Base-by-base conservation (phyloP, 2,888 invertebrate genomes). In the Melanostoma mellinum region DNA sequence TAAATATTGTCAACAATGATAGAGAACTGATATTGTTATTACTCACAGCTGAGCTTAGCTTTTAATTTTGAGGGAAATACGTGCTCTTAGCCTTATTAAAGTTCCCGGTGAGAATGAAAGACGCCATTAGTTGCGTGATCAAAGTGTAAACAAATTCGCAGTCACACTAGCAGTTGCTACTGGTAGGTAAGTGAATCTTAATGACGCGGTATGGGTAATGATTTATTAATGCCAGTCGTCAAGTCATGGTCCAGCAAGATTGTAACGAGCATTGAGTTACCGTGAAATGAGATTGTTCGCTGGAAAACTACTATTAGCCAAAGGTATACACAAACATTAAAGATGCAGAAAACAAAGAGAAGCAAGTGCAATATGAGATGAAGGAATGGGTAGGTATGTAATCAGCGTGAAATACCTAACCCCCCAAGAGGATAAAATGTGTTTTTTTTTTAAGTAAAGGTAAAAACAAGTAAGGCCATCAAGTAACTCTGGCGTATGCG, bases 141-240 rank as follows among this genome's bases (percentile, higher is more conserved):
- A 60, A 75, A 55, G 30, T 71, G 71, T 71, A 71, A 75, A 80
- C 80, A 80, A 58, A 48, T 9, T 3, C 30, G 1, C n/a, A 50
- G 38, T 63, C 80, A 80, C 52, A 48, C 8, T 3, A 33, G 1
- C n/a, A 50, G 38, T 63, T 63, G 38, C 38, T 63, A 20, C 38
- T 6, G 30, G 36, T 10, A n/a, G n/a, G n/a, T 61, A 30, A 20
- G 0, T n/a, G 6, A 10, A 30, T 9, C 38, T 2, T 3, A 3
- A 46, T 60, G 44, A 60, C 46, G 35, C 35, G 6, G 1, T 46
- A 46, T 46, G 44, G 44, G 3, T 46, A 46, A 10, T 46, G 44
- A 46, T 46, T 46, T 46, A 46, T 2, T 46, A 10, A 10, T 20
- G 20, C 20, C 20, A 20, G 20, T 20, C 3, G 10, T 46, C 10